phyloP scores from a whole-genome alignment of 2,888 invertebrate genomes.

The Drosophila mercatorum region DNA sequence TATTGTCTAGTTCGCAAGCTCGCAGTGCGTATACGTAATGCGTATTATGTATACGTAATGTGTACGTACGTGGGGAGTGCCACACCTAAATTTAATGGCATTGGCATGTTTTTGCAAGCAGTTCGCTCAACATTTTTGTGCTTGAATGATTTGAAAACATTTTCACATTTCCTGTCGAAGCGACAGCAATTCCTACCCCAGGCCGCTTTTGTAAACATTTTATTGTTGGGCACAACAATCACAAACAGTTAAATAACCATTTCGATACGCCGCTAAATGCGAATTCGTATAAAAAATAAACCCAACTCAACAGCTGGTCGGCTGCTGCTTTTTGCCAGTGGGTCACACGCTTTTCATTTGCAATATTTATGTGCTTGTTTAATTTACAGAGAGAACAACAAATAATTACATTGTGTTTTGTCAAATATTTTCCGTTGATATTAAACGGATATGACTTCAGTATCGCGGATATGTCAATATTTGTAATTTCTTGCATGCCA shows the following conservation, averaged over 20 bases:
- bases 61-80: neutral
- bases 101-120: constrained; percentile 13
- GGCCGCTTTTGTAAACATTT: neutral
- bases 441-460: constrained; percentile 10
- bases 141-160: constrained; percentile 61
- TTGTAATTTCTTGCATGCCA: constrained; percentile 5
- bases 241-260: constrained; percentile 49
- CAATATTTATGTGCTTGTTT: constrained; percentile 42
- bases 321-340: constrained; percentile 32
- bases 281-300: constrained; percentile 10
- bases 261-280: constrained; percentile 20
- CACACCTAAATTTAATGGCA: constrained; percentile 39
- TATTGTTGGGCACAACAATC: constrained; percentile 25
- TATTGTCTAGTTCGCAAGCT: neutral
- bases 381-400: constrained; percentile 31
- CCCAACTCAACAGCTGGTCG: constrained; percentile 34
- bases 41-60: constrained; percentile 4
- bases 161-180: constrained; percentile 58
- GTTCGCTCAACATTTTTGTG: constrained; percentile 33
- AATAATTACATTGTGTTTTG: constrained; percentile 34
- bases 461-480: neutral
- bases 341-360: constrained; percentile 45
- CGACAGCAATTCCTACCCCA: constrained; percentile 13
- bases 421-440: constrained; percentile 22
- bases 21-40: constrained; percentile 43